Evolutionary conservation across 2,113 vertebrate species (phyloP).

Genomic region (Pao palembangensis): DNA sequence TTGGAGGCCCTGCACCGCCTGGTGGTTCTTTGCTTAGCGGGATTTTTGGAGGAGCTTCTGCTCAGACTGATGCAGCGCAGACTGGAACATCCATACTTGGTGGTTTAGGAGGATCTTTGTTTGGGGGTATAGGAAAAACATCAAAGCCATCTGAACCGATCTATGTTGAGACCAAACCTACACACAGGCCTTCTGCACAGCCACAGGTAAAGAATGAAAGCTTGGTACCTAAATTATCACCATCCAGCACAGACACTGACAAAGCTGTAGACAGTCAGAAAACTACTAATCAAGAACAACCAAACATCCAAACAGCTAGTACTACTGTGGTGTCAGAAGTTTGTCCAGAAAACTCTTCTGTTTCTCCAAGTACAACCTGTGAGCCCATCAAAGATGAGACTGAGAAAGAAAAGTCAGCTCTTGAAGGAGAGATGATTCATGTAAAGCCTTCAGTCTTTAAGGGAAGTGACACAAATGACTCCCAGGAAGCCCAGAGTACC

Average conservation of each 20-base stretch:
- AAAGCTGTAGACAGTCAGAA: not conserved
- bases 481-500: slow-evolving; percentile 1
- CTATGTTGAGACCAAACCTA: slow-evolving; percentile 28
- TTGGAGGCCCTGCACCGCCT: slow-evolving; percentile 56
- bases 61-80: slow-evolving; percentile 47
- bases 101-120: slow-evolving; percentile 60
- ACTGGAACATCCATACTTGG: slow-evolving; percentile 54
- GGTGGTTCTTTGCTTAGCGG: slow-evolving; percentile 63
- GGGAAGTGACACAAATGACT: slow-evolving; percentile 39
- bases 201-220: slow-evolving; percentile 41
- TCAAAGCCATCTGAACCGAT: slow-evolving; percentile 43
- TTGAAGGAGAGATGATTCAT: slow-evolving; percentile 41
- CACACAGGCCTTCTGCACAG: slow-evolving; percentile 9
- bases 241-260: slow-evolving; percentile 9
- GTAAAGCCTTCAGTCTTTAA: slow-evolving; percentile 50
- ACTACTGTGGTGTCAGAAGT: slow-evolving; percentile 1
- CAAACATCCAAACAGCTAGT: not conserved
- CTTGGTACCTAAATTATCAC: slow-evolving; percentile 11
- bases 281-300: slow-evolving; percentile 19
- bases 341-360: slow-evolving; percentile 14
- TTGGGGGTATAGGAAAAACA: slow-evolving; percentile 45
- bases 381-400: slow-evolving; percentile 19
- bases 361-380: slow-evolving; percentile 6
- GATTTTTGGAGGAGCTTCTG: slow-evolving; percentile 58
- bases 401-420: slow-evolving; percentile 25